A percentile compares a stretch with the other conserved stretches of the same genome.
Conservation (phyloP, 2,888 invertebrate genomes). For the Cylloceria caligata region DNA sequence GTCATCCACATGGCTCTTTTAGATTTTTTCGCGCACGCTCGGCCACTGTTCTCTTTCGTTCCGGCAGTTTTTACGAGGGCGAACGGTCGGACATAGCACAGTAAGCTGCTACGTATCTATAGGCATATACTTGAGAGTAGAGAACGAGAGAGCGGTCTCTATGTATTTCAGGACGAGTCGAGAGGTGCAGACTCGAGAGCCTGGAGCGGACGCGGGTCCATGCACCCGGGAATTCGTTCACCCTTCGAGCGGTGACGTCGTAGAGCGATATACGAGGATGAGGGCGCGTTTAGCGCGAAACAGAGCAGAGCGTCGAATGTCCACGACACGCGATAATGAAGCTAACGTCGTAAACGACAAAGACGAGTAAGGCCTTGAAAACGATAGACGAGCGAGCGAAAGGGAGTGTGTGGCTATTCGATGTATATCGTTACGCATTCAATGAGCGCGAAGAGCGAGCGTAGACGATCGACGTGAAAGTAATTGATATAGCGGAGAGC, state of each 20-base stretch:
- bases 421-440: constrained; percentile 22
- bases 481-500: constrained; percentile 26
- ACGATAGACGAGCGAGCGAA: not conserved
- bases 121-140: not conserved
- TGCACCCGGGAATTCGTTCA: constrained; percentile 26
- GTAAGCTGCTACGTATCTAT: not conserved
- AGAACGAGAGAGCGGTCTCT: not conserved
- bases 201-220: constrained; percentile 13
- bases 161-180: not conserved
- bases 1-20: constrained; percentile 32
- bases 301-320: not conserved
- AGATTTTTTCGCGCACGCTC: constrained; percentile 13
- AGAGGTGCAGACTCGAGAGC: constrained; percentile 9
- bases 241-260: constrained; percentile 28
- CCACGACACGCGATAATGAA: constrained; percentile 2
- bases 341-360: not conserved
- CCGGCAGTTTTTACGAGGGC: constrained; percentile 32
- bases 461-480: constrained; percentile 40
- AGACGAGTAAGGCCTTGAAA: constrained; percentile 6
- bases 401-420: not conserved
- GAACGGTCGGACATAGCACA: not conserved
- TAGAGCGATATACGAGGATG: constrained; percentile 11
- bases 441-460: constrained; percentile 13
- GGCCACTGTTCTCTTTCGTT: constrained; percentile 26
- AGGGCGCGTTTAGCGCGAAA: not conserved